phyloP scores from a whole-genome alignment of 2,113 vertebrate genomes.

The Thermophis baileyi region DNA sequence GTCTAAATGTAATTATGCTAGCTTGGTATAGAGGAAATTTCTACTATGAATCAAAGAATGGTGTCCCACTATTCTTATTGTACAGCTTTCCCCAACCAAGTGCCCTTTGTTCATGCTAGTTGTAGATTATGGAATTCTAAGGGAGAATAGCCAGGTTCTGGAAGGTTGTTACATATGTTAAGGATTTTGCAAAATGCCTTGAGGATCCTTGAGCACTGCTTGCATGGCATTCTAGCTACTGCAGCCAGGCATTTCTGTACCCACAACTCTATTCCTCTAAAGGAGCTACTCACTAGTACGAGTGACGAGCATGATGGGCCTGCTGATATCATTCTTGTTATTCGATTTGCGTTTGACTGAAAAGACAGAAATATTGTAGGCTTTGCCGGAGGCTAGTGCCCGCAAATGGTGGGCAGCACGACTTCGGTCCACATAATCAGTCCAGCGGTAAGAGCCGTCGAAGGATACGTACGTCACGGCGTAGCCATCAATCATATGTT shows the following conservation, averaged over 20 bases:
- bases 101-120: background rate
- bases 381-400: constrained; percentile 82
- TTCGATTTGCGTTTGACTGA: constrained; percentile 89
- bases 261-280: constrained; percentile 28
- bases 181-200: background rate
- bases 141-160: background rate
- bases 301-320: constrained; percentile 81
- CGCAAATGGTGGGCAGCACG: constrained; percentile 83
- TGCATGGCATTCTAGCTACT: background rate
- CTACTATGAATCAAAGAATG: background rate
- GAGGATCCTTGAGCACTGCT: background rate
- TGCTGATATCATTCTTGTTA: constrained; percentile 91
- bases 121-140: background rate
- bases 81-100: background rate
- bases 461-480: constrained; percentile 86
- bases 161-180: background rate
- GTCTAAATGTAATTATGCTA: background rate
- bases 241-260: background rate
- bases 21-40: background rate
- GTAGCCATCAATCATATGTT: constrained; percentile 85
- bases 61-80: background rate
- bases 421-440: constrained; percentile 86
- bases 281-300: constrained; percentile 85
- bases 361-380: constrained; percentile 96
- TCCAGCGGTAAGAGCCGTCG: constrained; percentile 80